phyloP scores from a whole-genome alignment of 2,888 invertebrate species.

The Lepas anatifera region DNA sequence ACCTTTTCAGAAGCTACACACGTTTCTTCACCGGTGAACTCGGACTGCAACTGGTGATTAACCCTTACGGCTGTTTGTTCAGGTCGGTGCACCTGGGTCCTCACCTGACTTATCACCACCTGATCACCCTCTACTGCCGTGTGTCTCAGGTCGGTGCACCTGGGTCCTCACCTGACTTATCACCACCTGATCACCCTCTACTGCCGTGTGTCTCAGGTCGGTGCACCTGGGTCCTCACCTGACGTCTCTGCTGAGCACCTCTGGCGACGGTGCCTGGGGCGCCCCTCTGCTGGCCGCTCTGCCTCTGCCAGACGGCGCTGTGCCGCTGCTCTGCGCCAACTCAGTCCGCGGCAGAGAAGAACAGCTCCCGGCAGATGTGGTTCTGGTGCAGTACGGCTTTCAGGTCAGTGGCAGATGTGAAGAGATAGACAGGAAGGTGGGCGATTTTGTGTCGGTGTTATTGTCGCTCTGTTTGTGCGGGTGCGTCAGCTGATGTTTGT shows the following conservation, averaged over 20 bases:
- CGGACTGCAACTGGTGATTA: too few relatives aligned
- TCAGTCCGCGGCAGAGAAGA: conserved; percentile 25
- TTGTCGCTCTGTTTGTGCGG: too few relatives aligned
- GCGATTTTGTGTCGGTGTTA: too few relatives aligned
- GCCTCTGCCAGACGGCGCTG: conserved; percentile 25
- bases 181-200: neutral
- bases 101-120: conserved; percentile 13
- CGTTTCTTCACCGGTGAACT: too few relatives aligned
- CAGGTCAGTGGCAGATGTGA: conserved; percentile 35
- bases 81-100: neutral
- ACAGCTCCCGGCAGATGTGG: conserved; percentile 40
- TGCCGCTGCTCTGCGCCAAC: conserved; percentile 37
- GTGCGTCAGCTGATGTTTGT: too few relatives aligned
- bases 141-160: neutral
- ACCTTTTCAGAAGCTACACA: too few relatives aligned
- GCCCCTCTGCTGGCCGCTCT: conserved; percentile 18
- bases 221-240: conserved; percentile 46
- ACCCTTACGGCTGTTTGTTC: too few relatives aligned
- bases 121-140: neutral
- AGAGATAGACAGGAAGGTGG: too few relatives aligned
- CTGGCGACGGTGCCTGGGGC: conserved; percentile 34
- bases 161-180: conserved; percentile 13
- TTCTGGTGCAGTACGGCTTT: conserved; percentile 46
- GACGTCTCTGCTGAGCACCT: conserved; percentile 40
- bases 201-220: conserved; percentile 32